Base-by-base conservation (phyloP, 35 echinoderm and acorn worm species). In the Nesometra sesokonis region DNA sequence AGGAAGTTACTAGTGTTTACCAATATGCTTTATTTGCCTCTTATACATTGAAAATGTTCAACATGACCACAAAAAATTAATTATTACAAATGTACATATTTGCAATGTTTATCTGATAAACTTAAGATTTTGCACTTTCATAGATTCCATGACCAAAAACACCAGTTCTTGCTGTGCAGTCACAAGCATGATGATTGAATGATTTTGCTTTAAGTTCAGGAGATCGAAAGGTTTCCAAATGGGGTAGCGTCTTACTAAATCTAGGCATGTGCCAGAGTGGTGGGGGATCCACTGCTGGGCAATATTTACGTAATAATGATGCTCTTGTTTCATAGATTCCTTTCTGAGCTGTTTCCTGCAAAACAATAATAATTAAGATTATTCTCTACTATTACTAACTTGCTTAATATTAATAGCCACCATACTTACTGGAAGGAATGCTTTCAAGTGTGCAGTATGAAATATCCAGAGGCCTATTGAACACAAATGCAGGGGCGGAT, bases 281-380 rank as follows among this genome's bases (percentile, higher is more conserved):
- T 0, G 92, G 92, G 7, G 84, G 47, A 57, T 99, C 96, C 7
- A 99, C 92, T 11, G 96, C 90, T 76, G 96, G 96, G 79, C 92
- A 93, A 84, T 88, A 86, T 86, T 99, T 99, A 17, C 96, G 86
- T 3, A 99, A 90, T 17, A 94, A 89, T 17, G 93, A 99, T 1
- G 96, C 90, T 15, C 96, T 89, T 31, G 96, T 99, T 57, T 99
- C 96, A 34, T 99, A 99, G 77, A 99, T 99, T 31, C 96, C 96
- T 90, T 91, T 91, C 85, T 94, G 34, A 30, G 81, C 37, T 0
- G 37, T 35, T 39, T 35, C 37, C 81, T 83, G 30, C 17, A 37
- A 37, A 29, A 80, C 0, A 34, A 80, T 13, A 80, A 7, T 5
- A 32, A 80, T 8, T 8, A 80, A 9, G 23, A 29, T 78, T 29